Conservation (phyloP, 1,140 invertebrate species). For the Cyrtorhinus lividipennis region DNA sequence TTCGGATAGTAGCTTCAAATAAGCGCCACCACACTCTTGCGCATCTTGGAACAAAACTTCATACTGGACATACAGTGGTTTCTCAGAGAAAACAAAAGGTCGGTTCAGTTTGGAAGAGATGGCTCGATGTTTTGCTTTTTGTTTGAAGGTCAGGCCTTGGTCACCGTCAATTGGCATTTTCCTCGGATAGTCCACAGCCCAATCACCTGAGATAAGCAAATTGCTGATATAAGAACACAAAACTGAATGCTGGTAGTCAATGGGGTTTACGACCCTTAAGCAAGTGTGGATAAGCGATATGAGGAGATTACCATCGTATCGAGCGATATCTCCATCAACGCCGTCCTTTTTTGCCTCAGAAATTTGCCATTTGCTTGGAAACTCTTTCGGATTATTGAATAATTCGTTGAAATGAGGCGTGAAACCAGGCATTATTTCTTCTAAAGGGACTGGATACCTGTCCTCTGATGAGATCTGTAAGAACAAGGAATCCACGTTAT, state of each 20-base stretch:
- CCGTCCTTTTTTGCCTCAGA: slow-evolving; percentile 91
- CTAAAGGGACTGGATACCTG: neutral
- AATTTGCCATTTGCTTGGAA: slow-evolving; percentile 67
- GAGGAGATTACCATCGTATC: slow-evolving; percentile 69
- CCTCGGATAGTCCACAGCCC: slow-evolving; percentile 62
- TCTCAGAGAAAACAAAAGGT: slow-evolving; percentile 72
- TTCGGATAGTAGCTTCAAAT: slow-evolving; percentile 78
- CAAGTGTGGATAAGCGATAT: neutral
- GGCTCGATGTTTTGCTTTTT: slow-evolving; percentile 92
- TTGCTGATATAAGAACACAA: neutral
- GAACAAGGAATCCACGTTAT: no score
- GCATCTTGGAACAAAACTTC: slow-evolving; percentile 82
- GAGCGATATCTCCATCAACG: slow-evolving; percentile 77
- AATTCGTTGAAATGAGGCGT: slow-evolving; percentile 39
- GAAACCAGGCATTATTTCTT: neutral
- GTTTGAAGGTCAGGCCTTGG: slow-evolving; percentile 77
- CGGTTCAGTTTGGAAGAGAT: slow-evolving; percentile 67
- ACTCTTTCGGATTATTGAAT: slow-evolving; percentile 66
- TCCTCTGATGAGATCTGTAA: neutral
- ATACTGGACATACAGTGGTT: slow-evolving; percentile 89
- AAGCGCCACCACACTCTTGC: slow-evolving; percentile 97
- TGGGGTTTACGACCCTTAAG: neutral
- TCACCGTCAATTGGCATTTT: slow-evolving; percentile 67
- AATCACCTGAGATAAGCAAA: slow-evolving; percentile 36
- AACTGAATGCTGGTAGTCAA: neutral